A percentile compares a stretch with the other conserved stretches of the same genome.
Conservation (phyloP, 2,797 vertebrate genomes). For the Eptatretus atami region DNA sequence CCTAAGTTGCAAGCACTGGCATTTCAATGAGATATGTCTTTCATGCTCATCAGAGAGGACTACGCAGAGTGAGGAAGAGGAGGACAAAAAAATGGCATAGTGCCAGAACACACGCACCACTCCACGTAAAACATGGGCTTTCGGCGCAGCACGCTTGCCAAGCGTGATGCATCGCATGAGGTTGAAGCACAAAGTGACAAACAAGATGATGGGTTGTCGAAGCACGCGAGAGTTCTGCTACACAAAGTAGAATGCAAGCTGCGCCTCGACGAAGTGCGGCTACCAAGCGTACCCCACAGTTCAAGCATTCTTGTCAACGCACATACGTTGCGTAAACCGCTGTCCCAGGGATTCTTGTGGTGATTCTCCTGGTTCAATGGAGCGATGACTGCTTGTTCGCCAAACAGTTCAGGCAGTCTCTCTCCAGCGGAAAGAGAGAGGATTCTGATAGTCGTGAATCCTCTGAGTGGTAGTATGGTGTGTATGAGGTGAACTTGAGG, state of each 20-base stretch:
- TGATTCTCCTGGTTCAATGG: not conserved
- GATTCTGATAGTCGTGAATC: not conserved
- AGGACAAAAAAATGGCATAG: not conserved
- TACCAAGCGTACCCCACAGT: constrained; percentile 1
- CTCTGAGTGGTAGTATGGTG: not conserved
- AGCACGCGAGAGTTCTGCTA: not conserved
- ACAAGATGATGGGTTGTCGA: not conserved
- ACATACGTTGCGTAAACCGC: not conserved
- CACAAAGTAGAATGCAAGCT: not conserved
- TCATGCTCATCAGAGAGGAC: no score
- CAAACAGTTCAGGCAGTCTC: not conserved
- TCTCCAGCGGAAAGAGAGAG: constrained; percentile 3
- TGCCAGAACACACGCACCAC: not conserved
- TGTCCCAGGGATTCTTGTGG: not conserved
- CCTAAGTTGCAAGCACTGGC: no score
- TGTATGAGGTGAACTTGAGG: not conserved
- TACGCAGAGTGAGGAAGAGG: not conserved
- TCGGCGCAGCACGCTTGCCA: constrained; percentile 4
- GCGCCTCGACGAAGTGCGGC: constrained; percentile 1
- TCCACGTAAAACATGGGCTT: constrained; percentile 1
- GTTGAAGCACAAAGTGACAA: constrained; percentile 1
- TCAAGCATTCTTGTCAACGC: constrained; percentile 1
- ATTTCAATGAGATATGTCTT: no score
- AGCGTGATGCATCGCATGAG: not conserved
- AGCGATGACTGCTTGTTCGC: not conserved